Evolutionary conservation across 1,140 invertebrate genomes (phyloP), one percentile per base, ranked within the genome.

Genomic region (Drosophila sechellia): DNA sequence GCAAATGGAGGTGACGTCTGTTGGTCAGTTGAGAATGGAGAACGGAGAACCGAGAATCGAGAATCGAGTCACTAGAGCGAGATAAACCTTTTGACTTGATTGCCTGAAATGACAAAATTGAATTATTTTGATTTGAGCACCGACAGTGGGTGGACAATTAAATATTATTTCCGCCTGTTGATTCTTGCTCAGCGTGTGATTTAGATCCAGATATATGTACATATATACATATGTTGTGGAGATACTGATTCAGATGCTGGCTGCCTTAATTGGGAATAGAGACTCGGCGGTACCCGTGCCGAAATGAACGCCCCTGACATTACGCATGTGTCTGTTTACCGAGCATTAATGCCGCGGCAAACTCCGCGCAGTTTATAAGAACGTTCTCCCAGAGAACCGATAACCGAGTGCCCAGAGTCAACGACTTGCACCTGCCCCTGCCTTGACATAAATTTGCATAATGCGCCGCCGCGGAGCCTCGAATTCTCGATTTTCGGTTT

Each of bases 91-190:
- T 87, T 68, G 48, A 61, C 54, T 89, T 89, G 84, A 89, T 89
- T 89, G 85, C 73, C 81, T 90, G 79, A 90, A 71, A 90, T 90
- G 87, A 86, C 79, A 86, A 79, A 90, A 90, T 90, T 90, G 77
- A 90, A 90, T 86, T 90, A 87, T 81, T 90, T 90, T 90, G 79
- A 90, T 83, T 90, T 90, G 79, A 86, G 61, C 71, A 79, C 78
- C 71, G 87, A 61, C 76, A 74, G 87, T 86, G 81, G 76, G 81
- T 87, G 84, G 84, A 87, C 84, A 87, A 87, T 87, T 87, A 87
- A 89, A 89, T 87, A 70, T 89, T 71, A 87, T 87, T 89, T 87
- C 84, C 84, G 83, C 79, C 74, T 76, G 60, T 22, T 79, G 80
- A 40, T 65, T 60, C 42, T 37, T 40, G 31, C 46, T 17, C 65